Percentiles rank a stretch among this genome's conserved stretches.
phyloP scores from a whole-genome alignment of 2,797 vertebrate genomes.

The Enteromius paludinosus region DNA sequence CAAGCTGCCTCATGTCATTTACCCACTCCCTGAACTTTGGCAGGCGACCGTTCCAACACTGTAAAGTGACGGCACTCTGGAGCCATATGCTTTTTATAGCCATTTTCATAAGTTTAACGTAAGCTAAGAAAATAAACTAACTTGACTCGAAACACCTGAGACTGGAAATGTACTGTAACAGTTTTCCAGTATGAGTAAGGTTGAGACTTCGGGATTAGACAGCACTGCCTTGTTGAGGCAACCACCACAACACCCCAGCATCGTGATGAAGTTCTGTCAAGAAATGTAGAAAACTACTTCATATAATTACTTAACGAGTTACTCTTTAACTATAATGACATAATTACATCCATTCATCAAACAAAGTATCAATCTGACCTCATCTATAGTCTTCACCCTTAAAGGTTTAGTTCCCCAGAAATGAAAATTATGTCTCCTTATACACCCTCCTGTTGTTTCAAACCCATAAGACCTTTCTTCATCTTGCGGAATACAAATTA shows the following conservation, averaged over 20 bases:
- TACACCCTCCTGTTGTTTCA: too few relatives aligned
- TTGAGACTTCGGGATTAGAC: not conserved
- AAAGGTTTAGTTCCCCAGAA: too few relatives aligned
- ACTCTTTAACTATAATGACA: not conserved
- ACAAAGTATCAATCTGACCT: conserved; percentile 5
- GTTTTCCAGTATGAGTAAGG: not conserved
- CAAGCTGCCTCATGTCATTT: not conserved
- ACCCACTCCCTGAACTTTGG: not conserved
- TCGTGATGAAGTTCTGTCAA: not conserved
- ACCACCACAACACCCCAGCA: not conserved
- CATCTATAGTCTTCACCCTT: not conserved
- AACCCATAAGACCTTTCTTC: too few relatives aligned
- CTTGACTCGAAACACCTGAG: not conserved
- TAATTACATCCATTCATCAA: not conserved
- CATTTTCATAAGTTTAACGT: not conserved
- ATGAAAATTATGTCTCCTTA: too few relatives aligned
- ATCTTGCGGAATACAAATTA: too few relatives aligned
- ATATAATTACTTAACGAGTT: not conserved
- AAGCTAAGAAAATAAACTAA: not conserved
- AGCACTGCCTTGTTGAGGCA: not conserved
- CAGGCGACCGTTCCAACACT: not conserved
- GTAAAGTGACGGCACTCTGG: not conserved
- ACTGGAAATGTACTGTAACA: not conserved
- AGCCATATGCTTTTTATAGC: not conserved
- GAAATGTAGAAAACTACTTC: not conserved